Conservation (phyloP, 1,140 invertebrate genomes). For the Triops cancriformis region DNA sequence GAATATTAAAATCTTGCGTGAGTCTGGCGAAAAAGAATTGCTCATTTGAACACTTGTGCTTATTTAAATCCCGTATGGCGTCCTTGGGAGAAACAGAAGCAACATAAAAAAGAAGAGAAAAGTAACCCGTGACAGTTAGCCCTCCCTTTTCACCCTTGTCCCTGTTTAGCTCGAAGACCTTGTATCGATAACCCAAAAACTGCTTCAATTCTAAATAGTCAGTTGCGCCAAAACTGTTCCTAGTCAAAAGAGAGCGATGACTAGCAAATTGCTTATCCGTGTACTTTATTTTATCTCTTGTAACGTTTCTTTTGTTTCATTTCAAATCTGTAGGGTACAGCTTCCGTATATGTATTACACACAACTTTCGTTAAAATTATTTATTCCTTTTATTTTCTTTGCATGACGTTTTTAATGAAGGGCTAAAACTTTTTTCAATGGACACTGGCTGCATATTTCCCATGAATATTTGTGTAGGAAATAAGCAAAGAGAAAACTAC, state of each 20-base stretch:
- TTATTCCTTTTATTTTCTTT: background rate
- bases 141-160: background rate
- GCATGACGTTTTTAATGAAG: background rate
- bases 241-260: background rate
- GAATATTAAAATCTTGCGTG: no score
- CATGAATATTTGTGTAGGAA: background rate
- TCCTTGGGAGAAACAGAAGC: no score
- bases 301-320: background rate
- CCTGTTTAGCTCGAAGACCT: background rate
- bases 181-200: slow-evolving; percentile 10
- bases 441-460: background rate
- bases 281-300: background rate
- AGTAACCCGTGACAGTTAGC: background rate
- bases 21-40: background rate
- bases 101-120: background rate
- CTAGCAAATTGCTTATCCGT: background rate
- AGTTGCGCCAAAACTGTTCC: background rate
- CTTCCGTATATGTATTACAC: background rate
- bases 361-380: background rate
- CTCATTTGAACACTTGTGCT: no score
- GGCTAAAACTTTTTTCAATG: background rate
- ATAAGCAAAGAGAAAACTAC: no score
- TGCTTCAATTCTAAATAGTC: background rate
- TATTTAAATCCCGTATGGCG: no score
- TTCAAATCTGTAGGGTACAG: background rate